These are phyloP conservation scores for Thaleichthys pacificus DNA, from an alignment of 2,797 vertebrate species.

Conservation along the genomic window DNA sequence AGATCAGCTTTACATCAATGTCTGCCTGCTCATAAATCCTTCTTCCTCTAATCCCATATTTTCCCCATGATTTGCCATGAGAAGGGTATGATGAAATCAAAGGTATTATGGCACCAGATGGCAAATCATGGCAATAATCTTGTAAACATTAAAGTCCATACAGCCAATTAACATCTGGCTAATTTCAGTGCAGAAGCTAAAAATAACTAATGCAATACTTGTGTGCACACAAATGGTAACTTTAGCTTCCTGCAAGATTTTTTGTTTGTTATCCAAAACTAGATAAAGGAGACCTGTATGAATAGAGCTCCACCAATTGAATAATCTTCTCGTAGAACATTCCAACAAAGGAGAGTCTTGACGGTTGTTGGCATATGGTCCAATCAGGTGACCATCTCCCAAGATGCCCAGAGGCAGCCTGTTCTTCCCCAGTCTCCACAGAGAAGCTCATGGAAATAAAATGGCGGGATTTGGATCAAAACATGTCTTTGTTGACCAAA, in stretches of 20 bases:
- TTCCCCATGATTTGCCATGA: constrained; percentile 54
- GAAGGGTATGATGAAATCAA: constrained; percentile 58
- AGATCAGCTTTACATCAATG: constrained; percentile 66
- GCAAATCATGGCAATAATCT: constrained; percentile 13
- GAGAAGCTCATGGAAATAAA: neutral
- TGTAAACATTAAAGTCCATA: constrained; percentile 5
- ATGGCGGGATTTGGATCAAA: neutral
- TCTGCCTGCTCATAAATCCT: constrained; percentile 51
- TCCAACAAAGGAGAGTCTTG: neutral
- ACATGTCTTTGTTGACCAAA: constrained; percentile 18
- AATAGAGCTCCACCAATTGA: neutral
- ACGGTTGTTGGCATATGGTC: neutral
- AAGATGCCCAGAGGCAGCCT: constrained; percentile 9
- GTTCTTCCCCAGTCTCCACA: neutral
- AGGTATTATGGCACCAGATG: constrained; percentile 28
- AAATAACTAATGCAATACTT: neutral
- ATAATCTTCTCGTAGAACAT: neutral
- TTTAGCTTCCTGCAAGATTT: neutral
- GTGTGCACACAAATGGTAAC: too few relatives aligned
- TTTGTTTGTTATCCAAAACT: neutral
- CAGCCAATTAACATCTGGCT: constrained; percentile 8
- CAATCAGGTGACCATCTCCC: constrained; percentile 6
- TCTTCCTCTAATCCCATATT: constrained; percentile 57
- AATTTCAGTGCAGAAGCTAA: neutral
- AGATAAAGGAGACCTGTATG: neutral